A percentile compares a stretch with the other conserved stretches of the same genome.
Conservation (phyloP, 2,113 vertebrate genomes). For the Ophthalmolycus amberensis region DNA sequence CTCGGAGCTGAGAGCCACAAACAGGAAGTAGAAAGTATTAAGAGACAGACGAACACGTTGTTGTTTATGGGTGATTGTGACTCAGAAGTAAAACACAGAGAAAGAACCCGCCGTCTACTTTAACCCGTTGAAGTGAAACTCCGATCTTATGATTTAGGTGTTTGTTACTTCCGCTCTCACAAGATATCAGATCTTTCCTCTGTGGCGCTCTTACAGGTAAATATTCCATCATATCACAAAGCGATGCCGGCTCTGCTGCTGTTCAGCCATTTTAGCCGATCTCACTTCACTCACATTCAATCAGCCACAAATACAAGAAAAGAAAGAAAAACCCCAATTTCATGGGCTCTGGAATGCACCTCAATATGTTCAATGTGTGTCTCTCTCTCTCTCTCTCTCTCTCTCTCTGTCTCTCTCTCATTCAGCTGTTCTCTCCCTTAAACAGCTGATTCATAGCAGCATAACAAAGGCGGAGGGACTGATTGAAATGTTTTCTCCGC, state of each 20-base stretch:
- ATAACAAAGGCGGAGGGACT: constrained; percentile 75
- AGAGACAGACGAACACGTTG: not conserved
- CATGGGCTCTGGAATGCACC: constrained; percentile 66
- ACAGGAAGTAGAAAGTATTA: not conserved
- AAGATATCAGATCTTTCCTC: constrained; percentile 15
- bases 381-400: constrained; percentile 28
- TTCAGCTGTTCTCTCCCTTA: constrained; percentile 75
- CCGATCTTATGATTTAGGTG: constrained; percentile 32
- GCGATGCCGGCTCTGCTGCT: constrained; percentile 59
- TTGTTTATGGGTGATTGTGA: not conserved
- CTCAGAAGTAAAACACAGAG: not conserved
- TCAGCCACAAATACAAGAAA: constrained; percentile 62
- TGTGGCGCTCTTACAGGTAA: constrained; percentile 33
- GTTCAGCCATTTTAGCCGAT: constrained; percentile 53
- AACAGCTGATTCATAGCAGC: constrained; percentile 81
- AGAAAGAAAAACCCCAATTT: constrained; percentile 65
- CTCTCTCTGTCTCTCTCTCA: constrained; percentile 10
- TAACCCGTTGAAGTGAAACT: not conserved
- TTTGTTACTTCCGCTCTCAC: constrained; percentile 22
- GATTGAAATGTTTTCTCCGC: constrained; percentile 80
- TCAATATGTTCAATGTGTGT: constrained; percentile 63
- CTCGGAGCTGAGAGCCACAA: not conserved
- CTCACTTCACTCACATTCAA: constrained; percentile 65
- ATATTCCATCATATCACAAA: constrained; percentile 56
- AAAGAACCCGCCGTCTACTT: not conserved